A percentile compares a stretch with the other conserved stretches of the same genome.
Conservation (phyloP, 2,888 invertebrate species). For the Pristionchus japonicus region DNA sequence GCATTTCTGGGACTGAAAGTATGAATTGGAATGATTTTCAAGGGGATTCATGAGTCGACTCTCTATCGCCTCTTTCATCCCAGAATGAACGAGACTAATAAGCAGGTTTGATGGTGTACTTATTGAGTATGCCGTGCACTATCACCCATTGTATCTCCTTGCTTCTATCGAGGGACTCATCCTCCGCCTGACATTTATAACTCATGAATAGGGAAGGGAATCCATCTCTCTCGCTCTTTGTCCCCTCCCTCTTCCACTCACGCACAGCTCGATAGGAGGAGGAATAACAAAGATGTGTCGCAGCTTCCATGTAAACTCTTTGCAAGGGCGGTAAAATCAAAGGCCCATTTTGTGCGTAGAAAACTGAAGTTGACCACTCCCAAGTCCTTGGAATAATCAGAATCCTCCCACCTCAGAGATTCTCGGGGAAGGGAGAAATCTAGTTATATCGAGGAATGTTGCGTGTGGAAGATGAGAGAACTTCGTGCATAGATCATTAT, state of each 20-base stretch:
- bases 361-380: not conserved
- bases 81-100: not conserved
- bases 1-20: no score
- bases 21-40: no score
- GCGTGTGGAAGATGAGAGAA: not conserved
- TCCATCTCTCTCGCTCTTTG: constrained; percentile 14
- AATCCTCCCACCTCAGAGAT: not conserved
- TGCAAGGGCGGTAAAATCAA: not conserved
- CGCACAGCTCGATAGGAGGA: not conserved
- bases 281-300: not conserved
- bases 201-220: constrained; percentile 22
- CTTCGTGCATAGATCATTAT: not conserved
- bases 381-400: not conserved
- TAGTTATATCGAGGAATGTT: not conserved
- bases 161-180: not conserved
- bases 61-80: not conserved
- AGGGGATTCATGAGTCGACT: no score
- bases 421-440: not conserved
- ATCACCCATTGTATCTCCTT: not conserved
- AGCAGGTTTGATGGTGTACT: not conserved
- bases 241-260: not conserved
- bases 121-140: not conserved
- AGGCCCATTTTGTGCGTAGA: not conserved
- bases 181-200: constrained; percentile 22
- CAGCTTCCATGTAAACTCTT: not conserved